Percentiles rank a stretch among this genome's conserved stretches.
These are phyloP conservation scores for Plebejus anna DNA, from an alignment of 2,888 invertebrate species.

Conservation along the genomic window DNA sequence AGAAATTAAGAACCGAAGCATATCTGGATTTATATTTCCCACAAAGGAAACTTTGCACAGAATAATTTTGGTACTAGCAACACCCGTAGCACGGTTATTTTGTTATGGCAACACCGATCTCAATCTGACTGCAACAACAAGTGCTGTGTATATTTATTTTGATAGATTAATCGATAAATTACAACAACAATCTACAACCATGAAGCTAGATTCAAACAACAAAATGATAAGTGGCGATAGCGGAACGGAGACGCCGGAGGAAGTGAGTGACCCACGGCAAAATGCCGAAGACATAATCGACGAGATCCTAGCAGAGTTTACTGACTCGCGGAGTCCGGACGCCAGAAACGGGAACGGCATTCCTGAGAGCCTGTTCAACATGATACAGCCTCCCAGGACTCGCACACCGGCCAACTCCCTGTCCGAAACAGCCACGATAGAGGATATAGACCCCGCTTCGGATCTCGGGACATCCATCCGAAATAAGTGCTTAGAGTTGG, in stretches of 20 bases:
- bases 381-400: slow-evolving; percentile 70
- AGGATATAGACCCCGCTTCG: slow-evolving; percentile 73
- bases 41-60: slow-evolving; percentile 60
- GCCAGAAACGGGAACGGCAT: slow-evolving; percentile 60
- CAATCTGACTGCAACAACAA: slow-evolving; percentile 57
- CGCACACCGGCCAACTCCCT: slow-evolving; percentile 72
- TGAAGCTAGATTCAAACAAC: slow-evolving; percentile 76
- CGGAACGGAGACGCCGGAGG: slow-evolving; percentile 66
- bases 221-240: slow-evolving; percentile 71
- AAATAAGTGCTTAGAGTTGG: slow-evolving; percentile 73
- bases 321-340: slow-evolving; percentile 63
- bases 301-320: slow-evolving; percentile 72
- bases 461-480: slow-evolving; percentile 73
- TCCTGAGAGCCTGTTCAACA: slow-evolving; percentile 62
- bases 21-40: slow-evolving; percentile 72
- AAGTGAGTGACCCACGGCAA: slow-evolving; percentile 67
- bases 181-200: slow-evolving; percentile 45
- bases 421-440: slow-evolving; percentile 65
- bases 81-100: background rate
- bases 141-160: slow-evolving; percentile 63
- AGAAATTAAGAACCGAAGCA: slow-evolving; percentile 71
- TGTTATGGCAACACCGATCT: slow-evolving; percentile 48
- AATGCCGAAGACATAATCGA: slow-evolving; percentile 74
- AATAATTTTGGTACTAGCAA: slow-evolving; percentile 34
- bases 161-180: slow-evolving; percentile 53